Conservation (phyloP, 2,888 invertebrate genomes). For the Drosophila melanocephala region DNA sequence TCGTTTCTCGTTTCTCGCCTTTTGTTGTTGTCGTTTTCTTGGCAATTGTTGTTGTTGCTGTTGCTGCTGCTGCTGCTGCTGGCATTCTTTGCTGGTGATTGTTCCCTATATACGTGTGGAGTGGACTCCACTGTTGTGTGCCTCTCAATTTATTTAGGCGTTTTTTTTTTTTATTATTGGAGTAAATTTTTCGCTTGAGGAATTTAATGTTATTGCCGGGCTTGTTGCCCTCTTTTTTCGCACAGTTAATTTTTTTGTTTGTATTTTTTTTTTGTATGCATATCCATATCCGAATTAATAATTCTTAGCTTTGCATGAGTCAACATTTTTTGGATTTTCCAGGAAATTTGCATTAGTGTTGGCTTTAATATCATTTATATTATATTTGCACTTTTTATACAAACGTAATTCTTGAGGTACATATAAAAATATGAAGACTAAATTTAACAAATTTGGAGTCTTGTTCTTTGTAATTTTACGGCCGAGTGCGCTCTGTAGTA, state of each 20-base stretch:
- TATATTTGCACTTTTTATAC: neutral
- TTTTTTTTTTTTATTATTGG: constrained; percentile 64
- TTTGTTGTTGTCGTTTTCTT: constrained; percentile 58
- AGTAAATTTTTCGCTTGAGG: constrained; percentile 80
- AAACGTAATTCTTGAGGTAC: neutral
- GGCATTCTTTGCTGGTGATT: constrained; percentile 76
- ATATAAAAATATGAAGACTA: neutral
- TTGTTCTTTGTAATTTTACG: neutral
- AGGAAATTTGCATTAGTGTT: constrained; percentile 16
- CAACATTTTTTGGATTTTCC: constrained; percentile 36
- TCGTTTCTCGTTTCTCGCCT: constrained; percentile 57
- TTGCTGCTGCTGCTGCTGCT: constrained; percentile 55
- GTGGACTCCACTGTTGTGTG: constrained; percentile 10
- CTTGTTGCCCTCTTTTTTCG: constrained; percentile 66
- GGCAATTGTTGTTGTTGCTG: constrained; percentile 31
- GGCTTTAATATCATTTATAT: neutral
- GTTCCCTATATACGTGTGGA: constrained; percentile 38
- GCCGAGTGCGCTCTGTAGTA: neutral
- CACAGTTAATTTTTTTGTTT: constrained; percentile 59
- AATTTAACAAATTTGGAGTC: neutral
- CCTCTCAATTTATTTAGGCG: constrained; percentile 39
- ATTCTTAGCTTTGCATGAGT: constrained; percentile 47
- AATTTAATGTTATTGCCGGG: constrained; percentile 69
- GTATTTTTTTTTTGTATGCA: constrained; percentile 21
- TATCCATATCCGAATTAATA: constrained; percentile 39